Percentiles rank a stretch among this genome's conserved stretches.
These are phyloP conservation scores for Pogonomyrmex barbatus DNA, from an alignment of 1,140 invertebrate species.

Conservation along the genomic window DNA sequence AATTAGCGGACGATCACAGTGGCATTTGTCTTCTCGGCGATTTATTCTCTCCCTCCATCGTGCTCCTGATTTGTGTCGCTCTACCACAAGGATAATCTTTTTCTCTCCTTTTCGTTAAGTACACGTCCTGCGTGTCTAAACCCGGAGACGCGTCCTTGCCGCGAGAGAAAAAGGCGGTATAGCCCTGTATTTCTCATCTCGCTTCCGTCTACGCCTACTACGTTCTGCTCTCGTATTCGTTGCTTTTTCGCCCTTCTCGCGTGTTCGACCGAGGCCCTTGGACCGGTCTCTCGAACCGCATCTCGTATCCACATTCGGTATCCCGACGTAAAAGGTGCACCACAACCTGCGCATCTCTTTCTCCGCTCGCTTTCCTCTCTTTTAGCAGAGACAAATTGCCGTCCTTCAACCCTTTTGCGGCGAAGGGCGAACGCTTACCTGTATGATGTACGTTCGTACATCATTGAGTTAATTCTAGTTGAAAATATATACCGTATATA, in stretches of 20 bases:
- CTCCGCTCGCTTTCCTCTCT: conserved; percentile 6
- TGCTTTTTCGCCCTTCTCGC: conserved; percentile 52
- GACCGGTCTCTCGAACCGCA: conserved; percentile 29
- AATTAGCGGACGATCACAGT: conserved; percentile 80
- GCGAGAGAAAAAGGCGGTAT: conserved; percentile 77
- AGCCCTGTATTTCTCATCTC: conserved; percentile 43
- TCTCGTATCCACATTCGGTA: conserved; percentile 32
- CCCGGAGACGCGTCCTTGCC: conserved; percentile 73
- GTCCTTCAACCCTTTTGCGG: conserved; percentile 61
- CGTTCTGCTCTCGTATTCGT: conserved; percentile 40
- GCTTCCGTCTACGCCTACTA: conserved; percentile 55
- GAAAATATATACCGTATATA: background rate
- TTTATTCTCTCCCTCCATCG: conserved; percentile 66
- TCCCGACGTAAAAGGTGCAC: conserved; percentile 23
- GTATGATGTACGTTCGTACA: background rate
- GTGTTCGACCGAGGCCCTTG: conserved; percentile 22
- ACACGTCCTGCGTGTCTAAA: conserved; percentile 26
- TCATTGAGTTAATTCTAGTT: conserved; percentile 4
- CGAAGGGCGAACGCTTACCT: conserved; percentile 52
- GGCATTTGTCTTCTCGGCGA: conserved; percentile 83
- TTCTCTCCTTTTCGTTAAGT: conserved; percentile 36
- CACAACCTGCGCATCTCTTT: conserved; percentile 24
- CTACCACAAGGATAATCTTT: conserved; percentile 21
- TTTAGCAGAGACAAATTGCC: conserved; percentile 71
- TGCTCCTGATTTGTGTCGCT: conserved; percentile 60